Evolutionary conservation across 2,888 invertebrate species (phyloP), one percentile per base, ranked within the genome.

Genomic region (Rhimphoctona megacephalus): DNA sequence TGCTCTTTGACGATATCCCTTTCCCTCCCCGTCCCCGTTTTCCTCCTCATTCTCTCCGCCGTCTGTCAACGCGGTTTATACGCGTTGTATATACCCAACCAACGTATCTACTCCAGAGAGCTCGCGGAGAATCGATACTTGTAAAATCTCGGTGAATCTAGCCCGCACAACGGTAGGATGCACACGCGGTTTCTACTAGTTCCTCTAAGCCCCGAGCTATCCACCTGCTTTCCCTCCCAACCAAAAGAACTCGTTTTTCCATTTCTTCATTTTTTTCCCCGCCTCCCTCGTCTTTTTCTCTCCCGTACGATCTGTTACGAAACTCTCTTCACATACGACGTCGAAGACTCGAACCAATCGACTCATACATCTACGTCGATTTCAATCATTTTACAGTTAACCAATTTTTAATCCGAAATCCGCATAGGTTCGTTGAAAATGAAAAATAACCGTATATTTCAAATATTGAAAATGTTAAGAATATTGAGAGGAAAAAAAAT

Each of bases 1-100:
- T 93, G 93, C 93, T 93, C 93, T 93, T 93, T 93, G 93, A 93
- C 93, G 93, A 93, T 93, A 92, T 91, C 92, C 91, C 57, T 77
- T 66, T 76, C 80, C 67, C 33, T 22, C 14, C 39, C 9, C 39
- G 8, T 39, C 6, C 39, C 39, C 9, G 39, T 67, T 36, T 69
- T 66, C 54, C 74, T 43, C 39, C 76, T 61, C 61, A 19, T 43
- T 61, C 76, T 52, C 61, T 61, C 69, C 72, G 76, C 91, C 92
- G 92, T 92, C 93, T 93, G 92, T 93, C 92, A 93, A 91, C 91
- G 92, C 72, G 83, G 80, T 70, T 85, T 87, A 86, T 83, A 84
- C 86, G 86, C 80, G 81, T 76, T 46, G 67, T 77, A 77, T 49
- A 70, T 61, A 77, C 70, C 52, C 74, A 84, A 66, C 73, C 54